Evolutionary conservation across 2,113 vertebrate genomes (phyloP).

Genomic region (Asarcornis scutulata): DNA sequence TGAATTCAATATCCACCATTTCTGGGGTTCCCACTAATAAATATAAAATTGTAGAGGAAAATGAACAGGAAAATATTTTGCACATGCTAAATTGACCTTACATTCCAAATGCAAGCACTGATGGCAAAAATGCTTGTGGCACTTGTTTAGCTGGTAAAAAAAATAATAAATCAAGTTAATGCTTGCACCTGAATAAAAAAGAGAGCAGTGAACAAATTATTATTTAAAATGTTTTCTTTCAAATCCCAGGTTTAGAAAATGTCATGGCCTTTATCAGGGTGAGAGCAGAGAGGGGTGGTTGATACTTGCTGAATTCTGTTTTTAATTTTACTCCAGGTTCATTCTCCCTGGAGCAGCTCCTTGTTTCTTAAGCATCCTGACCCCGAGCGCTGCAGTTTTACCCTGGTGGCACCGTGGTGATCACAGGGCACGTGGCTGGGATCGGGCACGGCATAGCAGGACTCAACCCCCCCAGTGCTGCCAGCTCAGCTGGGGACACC

Average conservation of each 20-base stretch:
- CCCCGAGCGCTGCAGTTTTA: not conserved
- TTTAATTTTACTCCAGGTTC: not conserved
- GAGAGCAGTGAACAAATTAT: not conserved
- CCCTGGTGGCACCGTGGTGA: accelerated
- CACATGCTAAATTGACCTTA: not conserved
- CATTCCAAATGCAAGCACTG: not conserved
- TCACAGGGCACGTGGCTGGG: accelerated
- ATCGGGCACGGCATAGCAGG: not conserved
- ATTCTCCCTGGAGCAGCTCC: not conserved
- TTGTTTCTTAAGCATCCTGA: not conserved
- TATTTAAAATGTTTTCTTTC: not conserved
- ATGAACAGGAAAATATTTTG: not conserved
- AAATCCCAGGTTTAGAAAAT: not conserved
- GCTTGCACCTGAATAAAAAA: not conserved
- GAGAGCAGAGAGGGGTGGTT: not conserved
- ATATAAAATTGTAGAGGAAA: not conserved
- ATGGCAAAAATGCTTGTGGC: not conserved
- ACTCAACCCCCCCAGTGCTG: not conserved
- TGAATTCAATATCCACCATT: not conserved
- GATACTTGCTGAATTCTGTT: not conserved
- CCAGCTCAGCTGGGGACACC: not conserved
- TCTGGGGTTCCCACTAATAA: conserved; percentile 2
- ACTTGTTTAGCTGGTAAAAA: not conserved
- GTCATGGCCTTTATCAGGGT: accelerated
- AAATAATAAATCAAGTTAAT: not conserved